Percentiles rank a stretch among this genome's conserved stretches.
phyloP scores from a whole-genome alignment of 2,888 invertebrate species.

The Acrobasis repandana region DNA sequence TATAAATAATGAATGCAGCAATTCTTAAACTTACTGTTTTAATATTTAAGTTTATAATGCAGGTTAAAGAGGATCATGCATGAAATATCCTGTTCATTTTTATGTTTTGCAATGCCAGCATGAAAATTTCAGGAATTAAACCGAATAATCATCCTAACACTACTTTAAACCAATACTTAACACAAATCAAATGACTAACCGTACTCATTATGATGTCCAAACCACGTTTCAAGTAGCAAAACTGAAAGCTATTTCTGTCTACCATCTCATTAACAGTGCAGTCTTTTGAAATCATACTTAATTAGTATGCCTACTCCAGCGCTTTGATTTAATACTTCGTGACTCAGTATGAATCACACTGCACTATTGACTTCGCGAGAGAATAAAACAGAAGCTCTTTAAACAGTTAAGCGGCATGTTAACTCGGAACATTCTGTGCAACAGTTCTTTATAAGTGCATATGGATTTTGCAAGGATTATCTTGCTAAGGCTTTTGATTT shows the following conservation, averaged over 20 bases:
- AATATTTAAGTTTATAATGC: too few relatives aligned
- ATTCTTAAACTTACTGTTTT: too few relatives aligned
- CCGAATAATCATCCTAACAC: background rate
- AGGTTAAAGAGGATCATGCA: too few relatives aligned
- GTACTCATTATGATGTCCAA: constrained; percentile 12
- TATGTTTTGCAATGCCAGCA: too few relatives aligned
- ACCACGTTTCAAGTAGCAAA: constrained; percentile 19
- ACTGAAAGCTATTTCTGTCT: constrained; percentile 28
- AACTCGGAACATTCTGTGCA: constrained; percentile 12
- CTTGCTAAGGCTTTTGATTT: background rate
- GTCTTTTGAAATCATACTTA: constrained; percentile 44
- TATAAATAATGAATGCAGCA: too few relatives aligned
- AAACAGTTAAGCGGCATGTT: constrained; percentile 21
- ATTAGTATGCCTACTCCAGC: constrained; percentile 43
- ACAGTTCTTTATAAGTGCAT: constrained; percentile 6
- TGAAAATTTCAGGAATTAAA: background rate
- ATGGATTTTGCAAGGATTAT: background rate
- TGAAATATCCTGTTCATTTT: too few relatives aligned
- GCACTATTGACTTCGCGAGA: constrained; percentile 32
- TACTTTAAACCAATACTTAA: background rate
- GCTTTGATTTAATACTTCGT: constrained; percentile 44
- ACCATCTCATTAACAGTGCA: constrained; percentile 26
- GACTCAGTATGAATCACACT: constrained; percentile 44
- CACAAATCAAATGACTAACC: constrained; percentile 14
- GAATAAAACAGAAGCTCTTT: constrained; percentile 26